Conservation (phyloP, 2,888 invertebrate genomes). For the Neoaliturus tenellus region DNA sequence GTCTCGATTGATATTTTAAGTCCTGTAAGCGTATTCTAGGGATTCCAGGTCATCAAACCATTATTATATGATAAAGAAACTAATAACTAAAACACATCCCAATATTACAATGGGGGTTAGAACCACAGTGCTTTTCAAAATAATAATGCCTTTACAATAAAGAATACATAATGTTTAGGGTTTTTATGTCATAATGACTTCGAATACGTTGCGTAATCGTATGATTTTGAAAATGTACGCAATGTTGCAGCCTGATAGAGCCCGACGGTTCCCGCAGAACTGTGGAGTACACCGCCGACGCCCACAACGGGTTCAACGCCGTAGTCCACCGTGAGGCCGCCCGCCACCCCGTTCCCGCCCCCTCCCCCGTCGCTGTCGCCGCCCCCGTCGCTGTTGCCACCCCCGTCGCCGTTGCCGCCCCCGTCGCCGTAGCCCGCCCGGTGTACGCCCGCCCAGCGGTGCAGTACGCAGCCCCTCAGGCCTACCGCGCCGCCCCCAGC, state of each 20-base stretch:
- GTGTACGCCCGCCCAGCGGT: constrained; percentile 42
- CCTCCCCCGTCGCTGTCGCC: constrained; percentile 58
- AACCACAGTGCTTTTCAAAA: too few species aligned
- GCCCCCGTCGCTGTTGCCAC: constrained; percentile 54
- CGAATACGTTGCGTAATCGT: too few species aligned
- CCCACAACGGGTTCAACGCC: constrained; percentile 68
- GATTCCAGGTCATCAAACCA: too few species aligned
- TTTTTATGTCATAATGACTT: too few species aligned
- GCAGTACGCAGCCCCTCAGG: constrained; percentile 54
- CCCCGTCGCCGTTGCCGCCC: constrained; percentile 53
- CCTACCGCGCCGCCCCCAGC: constrained; percentile 55
- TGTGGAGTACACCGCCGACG: constrained; percentile 66
- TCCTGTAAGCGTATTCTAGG: too few species aligned
- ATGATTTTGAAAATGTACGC: too few species aligned
- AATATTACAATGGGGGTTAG: too few species aligned
- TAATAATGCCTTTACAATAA: too few species aligned
- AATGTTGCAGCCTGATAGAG: constrained; percentile 65
- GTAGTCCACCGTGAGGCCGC: constrained; percentile 62
- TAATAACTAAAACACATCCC: too few species aligned
- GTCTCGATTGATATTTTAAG: too few species aligned
- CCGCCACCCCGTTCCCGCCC: constrained; percentile 62
- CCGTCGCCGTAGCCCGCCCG: constrained; percentile 57
- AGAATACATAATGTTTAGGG: too few species aligned
- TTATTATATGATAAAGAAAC: too few species aligned
- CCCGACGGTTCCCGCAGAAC: constrained; percentile 37